Conservation (phyloP, 2,888 invertebrate species). For the Cyclophora albipunctata region DNA sequence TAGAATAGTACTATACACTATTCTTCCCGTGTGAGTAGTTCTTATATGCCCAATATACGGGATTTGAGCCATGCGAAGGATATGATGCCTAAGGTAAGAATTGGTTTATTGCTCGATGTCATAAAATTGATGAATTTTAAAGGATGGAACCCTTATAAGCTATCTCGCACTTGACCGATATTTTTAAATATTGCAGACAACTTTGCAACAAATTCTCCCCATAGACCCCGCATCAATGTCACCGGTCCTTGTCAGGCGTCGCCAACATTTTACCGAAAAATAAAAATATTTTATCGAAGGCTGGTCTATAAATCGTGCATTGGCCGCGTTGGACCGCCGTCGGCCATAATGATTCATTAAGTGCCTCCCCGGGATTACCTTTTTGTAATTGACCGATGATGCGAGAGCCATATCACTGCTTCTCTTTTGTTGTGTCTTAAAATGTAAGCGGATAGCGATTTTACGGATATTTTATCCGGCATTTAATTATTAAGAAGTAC, state of each 20-base stretch:
- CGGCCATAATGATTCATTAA: slow-evolving; percentile 73
- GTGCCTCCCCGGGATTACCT: slow-evolving; percentile 72
- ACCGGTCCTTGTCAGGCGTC: slow-evolving; percentile 18
- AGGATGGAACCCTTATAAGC: no score
- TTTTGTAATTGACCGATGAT: slow-evolving; percentile 75
- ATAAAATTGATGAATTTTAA: no score
- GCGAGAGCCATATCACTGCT: slow-evolving; percentile 66
- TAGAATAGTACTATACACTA: no score
- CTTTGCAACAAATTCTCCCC: slow-evolving; percentile 21
- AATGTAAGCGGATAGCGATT: slow-evolving; percentile 21
- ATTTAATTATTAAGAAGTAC: no score
- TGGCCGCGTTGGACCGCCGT: slow-evolving; percentile 48
- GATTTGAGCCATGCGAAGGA: no score
- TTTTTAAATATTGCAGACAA: slow-evolving; percentile 5
- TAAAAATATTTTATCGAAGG: slow-evolving; percentile 28
- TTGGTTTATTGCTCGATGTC: no score
- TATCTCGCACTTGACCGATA: no score
- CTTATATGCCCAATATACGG: no score
- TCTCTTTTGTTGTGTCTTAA: slow-evolving; percentile 47
- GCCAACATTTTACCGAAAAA: slow-evolving; percentile 17
- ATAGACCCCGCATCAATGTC: slow-evolving; percentile 18
- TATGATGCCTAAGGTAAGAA: no score
- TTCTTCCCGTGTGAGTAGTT: no score
- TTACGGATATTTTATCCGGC: background rate
- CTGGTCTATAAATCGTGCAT: slow-evolving; percentile 57